A percentile compares a stretch with the other conserved stretches of the same genome.
Evolutionary conservation across 1,140 invertebrate genomes (phyloP).

Genomic region (Brachionus koreanus): DNA sequence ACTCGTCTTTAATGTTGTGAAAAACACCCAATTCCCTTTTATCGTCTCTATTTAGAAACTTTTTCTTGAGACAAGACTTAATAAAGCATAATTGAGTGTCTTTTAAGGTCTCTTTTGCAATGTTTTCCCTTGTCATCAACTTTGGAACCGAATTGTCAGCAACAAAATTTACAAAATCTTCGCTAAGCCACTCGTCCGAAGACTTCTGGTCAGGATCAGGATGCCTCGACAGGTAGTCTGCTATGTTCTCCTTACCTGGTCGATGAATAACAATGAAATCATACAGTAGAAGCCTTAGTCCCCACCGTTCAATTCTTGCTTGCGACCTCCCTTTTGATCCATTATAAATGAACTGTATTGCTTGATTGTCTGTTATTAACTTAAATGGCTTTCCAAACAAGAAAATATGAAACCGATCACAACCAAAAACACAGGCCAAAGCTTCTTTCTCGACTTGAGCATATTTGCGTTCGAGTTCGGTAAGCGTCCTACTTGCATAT

Average conservation of each 20-base stretch:
- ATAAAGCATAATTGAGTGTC: background rate
- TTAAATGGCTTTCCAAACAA: slow-evolving; percentile 5
- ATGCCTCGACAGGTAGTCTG: background rate
- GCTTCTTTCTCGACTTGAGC: slow-evolving; percentile 51
- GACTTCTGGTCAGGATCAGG: background rate
- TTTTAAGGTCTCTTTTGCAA: background rate
- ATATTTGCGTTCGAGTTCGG: slow-evolving; percentile 49
- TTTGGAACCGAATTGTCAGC: background rate
- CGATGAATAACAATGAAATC: background rate
- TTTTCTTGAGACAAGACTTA: background rate
- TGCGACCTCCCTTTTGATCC: background rate
- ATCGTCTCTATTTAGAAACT: background rate
- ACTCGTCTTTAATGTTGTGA: background rate
- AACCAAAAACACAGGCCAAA: background rate
- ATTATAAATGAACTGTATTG: background rate
- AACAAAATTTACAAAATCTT: background rate
- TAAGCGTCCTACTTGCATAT: slow-evolving; percentile 49
- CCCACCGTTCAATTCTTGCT: slow-evolving; percentile 23
- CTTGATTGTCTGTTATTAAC: background rate
- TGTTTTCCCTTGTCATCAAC: background rate
- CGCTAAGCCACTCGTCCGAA: background rate
- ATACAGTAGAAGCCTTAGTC: background rate
- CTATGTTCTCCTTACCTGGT: background rate
- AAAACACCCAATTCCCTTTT: background rate
- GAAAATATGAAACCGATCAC: background rate